A percentile compares a stretch with the other conserved stretches of the same genome.
These are phyloP conservation scores for Momotus momota DNA, from an alignment of 2,797 vertebrate species.

Conservation along the genomic window DNA sequence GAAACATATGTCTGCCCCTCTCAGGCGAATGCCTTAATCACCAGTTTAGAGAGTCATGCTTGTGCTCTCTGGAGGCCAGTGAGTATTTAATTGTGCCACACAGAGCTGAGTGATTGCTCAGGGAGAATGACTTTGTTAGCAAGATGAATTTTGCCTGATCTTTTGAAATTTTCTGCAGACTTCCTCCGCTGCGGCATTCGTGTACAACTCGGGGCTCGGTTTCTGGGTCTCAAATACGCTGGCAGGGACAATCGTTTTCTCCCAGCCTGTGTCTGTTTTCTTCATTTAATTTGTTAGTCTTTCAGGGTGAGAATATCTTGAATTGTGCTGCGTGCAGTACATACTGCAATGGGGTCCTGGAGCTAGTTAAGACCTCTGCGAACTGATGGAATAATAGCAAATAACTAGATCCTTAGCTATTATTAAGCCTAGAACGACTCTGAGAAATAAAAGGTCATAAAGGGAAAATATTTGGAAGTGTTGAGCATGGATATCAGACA, in stretches of 20 bases:
- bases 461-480: neutral
- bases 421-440: neutral
- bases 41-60: neutral
- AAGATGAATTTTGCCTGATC: neutral
- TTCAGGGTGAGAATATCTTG: neutral
- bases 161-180: neutral
- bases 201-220: neutral
- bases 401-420: neutral
- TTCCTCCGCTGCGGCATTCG: neutral
- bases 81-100: conserved; percentile 15
- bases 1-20: neutral
- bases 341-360: neutral
- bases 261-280: neutral
- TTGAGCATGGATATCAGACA: neutral
- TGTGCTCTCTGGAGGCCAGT: neutral
- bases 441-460: neutral
- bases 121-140: conserved; percentile 13
- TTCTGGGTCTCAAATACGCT: neutral
- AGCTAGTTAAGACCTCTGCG: neutral
- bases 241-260: neutral
- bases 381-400: neutral
- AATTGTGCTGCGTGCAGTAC: neutral
- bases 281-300: neutral
- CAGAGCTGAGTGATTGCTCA: neutral
- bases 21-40: neutral